Conservation (phyloP, 2,888 invertebrate genomes). For the Homarus gammarus region DNA sequence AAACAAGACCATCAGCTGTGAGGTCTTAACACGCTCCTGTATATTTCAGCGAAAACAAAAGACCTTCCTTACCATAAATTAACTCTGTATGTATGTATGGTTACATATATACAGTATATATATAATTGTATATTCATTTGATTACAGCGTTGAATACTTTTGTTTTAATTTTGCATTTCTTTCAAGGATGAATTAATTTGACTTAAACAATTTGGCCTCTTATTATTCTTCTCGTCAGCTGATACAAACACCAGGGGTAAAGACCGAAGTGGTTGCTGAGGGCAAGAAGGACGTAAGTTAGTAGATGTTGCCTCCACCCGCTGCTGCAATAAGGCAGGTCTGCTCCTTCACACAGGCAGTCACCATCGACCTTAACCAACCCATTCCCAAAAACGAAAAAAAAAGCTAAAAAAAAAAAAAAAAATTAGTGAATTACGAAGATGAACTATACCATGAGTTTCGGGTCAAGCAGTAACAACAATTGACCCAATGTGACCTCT, state of each 20-base stretch:
- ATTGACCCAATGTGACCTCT: no score
- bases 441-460: no score
- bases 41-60: no score
- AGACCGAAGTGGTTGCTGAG: not conserved
- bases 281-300: not conserved
- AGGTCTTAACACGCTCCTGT: no score
- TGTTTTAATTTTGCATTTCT: not conserved
- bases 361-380: no score
- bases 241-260: not conserved
- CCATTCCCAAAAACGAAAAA: no score
- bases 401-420: no score
- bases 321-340: not conserved
- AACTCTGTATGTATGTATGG: conserved; percentile 36
- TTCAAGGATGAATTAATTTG: not conserved
- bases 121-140: conserved; percentile 9
- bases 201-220: not conserved
- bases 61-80: no score
- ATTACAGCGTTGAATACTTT: not conserved
- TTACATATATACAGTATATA: conserved; percentile 26
- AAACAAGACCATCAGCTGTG: no score
- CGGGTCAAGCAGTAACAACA: no score
- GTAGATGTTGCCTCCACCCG: no score
- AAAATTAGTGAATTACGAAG: no score
- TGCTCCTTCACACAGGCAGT: not conserved
- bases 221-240: not conserved